Evolutionary conservation across 2,888 invertebrate species (phyloP).

Genomic region (Dryomyza anilis): DNA sequence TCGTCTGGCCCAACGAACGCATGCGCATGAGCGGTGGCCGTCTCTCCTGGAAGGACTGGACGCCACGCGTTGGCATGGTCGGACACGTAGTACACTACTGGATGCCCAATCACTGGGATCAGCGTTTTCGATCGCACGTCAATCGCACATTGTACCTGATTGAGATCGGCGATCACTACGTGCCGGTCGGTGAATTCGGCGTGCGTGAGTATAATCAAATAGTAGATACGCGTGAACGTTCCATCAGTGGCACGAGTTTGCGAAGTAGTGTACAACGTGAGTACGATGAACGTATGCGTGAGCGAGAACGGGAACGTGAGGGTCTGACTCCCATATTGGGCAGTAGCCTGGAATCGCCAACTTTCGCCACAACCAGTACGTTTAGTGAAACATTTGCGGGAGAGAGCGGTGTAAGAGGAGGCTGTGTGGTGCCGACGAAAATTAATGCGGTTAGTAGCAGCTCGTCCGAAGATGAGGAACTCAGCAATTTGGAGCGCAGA

Average conservation of each 20-base stretch:
- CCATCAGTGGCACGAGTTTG: slow-evolving; percentile 41
- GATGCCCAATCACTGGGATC: slow-evolving; percentile 91
- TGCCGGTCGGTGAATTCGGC: slow-evolving; percentile 90
- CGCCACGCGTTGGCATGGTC: slow-evolving; percentile 89
- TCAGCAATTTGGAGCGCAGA: slow-evolving; percentile 31
- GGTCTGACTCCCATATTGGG: slow-evolving; percentile 46
- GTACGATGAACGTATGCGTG: slow-evolving; percentile 44
- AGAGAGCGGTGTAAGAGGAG: background rate
- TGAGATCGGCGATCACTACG: slow-evolving; percentile 91
- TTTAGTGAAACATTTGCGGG: slow-evolving; percentile 2
- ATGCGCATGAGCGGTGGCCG: slow-evolving; percentile 87
- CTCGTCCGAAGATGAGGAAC: slow-evolving; percentile 51
- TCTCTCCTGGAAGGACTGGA: slow-evolving; percentile 89
- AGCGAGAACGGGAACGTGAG: slow-evolving; percentile 39
- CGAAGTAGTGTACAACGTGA: slow-evolving; percentile 51
- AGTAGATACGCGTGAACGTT: slow-evolving; percentile 38
- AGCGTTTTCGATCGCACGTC: slow-evolving; percentile 85
- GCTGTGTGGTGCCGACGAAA: slow-evolving; percentile 25
- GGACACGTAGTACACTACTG: slow-evolving; percentile 93
- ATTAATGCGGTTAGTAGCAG: slow-evolving; percentile 54
- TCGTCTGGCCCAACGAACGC: slow-evolving; percentile 92
- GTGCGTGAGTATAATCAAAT: slow-evolving; percentile 67
- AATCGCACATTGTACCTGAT: slow-evolving; percentile 89
- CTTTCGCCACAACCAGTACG: slow-evolving; percentile 20
- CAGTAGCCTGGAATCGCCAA: slow-evolving; percentile 41